Conservation (phyloP, 2,113 vertebrate genomes). For the Ia io region DNA sequence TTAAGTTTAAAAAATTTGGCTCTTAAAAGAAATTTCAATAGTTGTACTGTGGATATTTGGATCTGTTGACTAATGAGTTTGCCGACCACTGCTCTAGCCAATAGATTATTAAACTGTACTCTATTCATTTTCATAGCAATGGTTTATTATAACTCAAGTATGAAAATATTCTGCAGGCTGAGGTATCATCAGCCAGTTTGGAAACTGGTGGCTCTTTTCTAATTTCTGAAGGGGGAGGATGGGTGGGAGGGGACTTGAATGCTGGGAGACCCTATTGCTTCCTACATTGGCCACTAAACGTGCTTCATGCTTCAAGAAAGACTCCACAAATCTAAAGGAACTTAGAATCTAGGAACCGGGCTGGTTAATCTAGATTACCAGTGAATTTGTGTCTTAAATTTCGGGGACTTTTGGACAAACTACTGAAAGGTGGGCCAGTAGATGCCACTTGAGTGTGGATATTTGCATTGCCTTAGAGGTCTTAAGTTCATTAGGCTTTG, state of each 20-base stretch:
- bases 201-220: slow-evolving; percentile 51
- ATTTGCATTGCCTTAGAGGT: slow-evolving; percentile 16
- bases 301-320: not conserved
- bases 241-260: slow-evolving; percentile 42
- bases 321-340: slow-evolving; percentile 20
- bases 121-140: slow-evolving; percentile 52
- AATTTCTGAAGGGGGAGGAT: slow-evolving; percentile 31
- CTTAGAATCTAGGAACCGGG: not conserved
- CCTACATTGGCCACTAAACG: not conserved
- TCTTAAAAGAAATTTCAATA: too few species aligned
- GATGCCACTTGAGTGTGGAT: slow-evolving; percentile 18
- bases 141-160: slow-evolving; percentile 49
- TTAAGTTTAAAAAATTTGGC: too few species aligned
- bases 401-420: not conserved
- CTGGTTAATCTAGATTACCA: not conserved
- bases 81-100: not conserved
- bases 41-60: too few species aligned
- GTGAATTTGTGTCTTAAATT: slow-evolving; percentile 40
- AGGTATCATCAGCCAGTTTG: slow-evolving; percentile 52
- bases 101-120: not conserved
- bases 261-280: slow-evolving; percentile 15
- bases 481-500: slow-evolving; percentile 48
- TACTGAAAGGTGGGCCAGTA: not conserved
- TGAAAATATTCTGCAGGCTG: slow-evolving; percentile 56
- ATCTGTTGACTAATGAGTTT: too few species aligned